A percentile compares a stretch with the other conserved stretches of the same genome.
These are phyloP conservation scores for Thymelicus sylvestris DNA, from an alignment of 2,888 invertebrate species.

Conservation along the genomic window DNA sequence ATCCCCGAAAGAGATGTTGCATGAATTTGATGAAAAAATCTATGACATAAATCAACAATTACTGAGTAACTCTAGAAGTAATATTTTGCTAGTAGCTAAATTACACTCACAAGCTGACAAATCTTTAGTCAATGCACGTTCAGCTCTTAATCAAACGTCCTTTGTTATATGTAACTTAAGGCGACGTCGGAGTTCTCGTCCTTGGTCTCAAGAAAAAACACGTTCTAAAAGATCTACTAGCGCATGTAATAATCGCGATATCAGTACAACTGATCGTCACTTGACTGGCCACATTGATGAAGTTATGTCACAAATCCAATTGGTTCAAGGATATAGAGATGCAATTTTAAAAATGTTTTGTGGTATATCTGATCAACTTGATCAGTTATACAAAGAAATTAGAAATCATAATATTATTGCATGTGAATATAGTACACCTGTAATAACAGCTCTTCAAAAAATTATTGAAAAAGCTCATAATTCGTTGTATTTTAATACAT, in stretches of 20 bases:
- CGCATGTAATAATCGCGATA: not conserved
- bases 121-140: constrained; percentile 53
- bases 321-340: constrained; percentile 61
- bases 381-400: constrained; percentile 44
- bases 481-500: not conserved
- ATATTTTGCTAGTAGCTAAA: constrained; percentile 62
- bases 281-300: not conserved
- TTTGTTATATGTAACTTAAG: constrained; percentile 47
- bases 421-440: constrained; percentile 27
- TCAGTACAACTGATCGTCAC: not conserved
- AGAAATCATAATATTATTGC: constrained; percentile 37
- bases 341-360: constrained; percentile 56
- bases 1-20: constrained; percentile 63
- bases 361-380: constrained; percentile 49
- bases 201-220: constrained; percentile 44
- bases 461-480: constrained; percentile 48
- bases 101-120: constrained; percentile 60
- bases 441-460: constrained; percentile 46
- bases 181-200: constrained; percentile 48
- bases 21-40: constrained; percentile 68
- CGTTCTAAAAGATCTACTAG: constrained; percentile 4
- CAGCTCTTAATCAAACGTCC: constrained; percentile 61
- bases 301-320: constrained; percentile 32
- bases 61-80: constrained; percentile 67
- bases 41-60: constrained; percentile 73